Evolutionary conservation across 2,888 invertebrate species (phyloP), one percentile per base, ranked within the genome.

Genomic region (Acheta domesticus): DNA sequence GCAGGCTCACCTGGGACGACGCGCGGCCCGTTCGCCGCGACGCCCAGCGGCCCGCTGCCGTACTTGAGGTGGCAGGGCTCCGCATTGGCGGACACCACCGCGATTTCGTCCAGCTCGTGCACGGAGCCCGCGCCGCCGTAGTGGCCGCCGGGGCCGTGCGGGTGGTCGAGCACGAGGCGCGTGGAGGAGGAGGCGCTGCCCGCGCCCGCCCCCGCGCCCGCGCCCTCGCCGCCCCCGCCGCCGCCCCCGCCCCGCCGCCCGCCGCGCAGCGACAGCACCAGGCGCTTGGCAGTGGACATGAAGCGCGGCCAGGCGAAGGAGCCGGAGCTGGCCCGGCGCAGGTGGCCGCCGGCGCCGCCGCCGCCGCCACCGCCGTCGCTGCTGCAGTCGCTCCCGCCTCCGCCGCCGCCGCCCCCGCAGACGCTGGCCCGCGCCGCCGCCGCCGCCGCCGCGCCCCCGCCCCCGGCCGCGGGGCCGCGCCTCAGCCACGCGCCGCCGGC

Each of bases 21-120:
- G 82, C 91, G 87, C 16, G 91, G 91, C 82, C 91, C 91, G 86
- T 91, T 92, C 80, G 89, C 88, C 12, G 89, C 88, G 62, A 87
- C 84, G 62, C 62, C 62, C 21, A 87, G 85, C 82, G 87, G 86
- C 81, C 90, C 91, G 83, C 90, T 90, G 83, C 91, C 91, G 85
- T 89, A 90, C 84, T 89, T 89, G 83, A 89, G 89, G 84, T 87
- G 89, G 79, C 87, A 87, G 77, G 88, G 89, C 82, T 88, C 89
- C 76, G 89, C 89, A 84, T 89, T 89, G 82, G 87, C 87, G 77
- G 90, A 91, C 82, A 92, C 91, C 83, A 92, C 90, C 81, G 92
- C 91, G 84, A 92, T 92, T 87, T 92, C 92, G 84, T 91, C 91
- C 82, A 91, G 87, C 85, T 92, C 92, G 87, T 91, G 90, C 77